These are phyloP conservation scores for Ferrisia virgata DNA, from an alignment of 2,888 invertebrate genomes.

Conservation along the genomic window DNA sequence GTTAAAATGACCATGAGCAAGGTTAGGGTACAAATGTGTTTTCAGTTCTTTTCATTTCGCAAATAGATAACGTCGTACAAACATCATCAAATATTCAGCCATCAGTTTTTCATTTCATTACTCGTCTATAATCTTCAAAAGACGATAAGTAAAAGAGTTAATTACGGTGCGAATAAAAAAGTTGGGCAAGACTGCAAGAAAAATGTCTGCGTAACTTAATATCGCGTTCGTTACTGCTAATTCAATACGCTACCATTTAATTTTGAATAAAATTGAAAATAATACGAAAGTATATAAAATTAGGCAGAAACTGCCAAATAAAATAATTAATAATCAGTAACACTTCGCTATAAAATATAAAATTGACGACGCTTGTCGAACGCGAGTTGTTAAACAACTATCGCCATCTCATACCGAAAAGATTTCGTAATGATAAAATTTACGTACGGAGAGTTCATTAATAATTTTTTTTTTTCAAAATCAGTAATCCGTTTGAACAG, in stretches of 20 bases:
- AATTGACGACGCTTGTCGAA: background rate
- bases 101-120: background rate
- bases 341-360: background rate
- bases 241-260: background rate
- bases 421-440: background rate
- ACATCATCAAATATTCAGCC: constrained; percentile 2
- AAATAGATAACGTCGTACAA: background rate
- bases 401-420: background rate
- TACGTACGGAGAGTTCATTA: background rate
- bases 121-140: background rate
- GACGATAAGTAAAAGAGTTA: background rate
- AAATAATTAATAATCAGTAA: constrained; percentile 10
- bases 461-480: background rate
- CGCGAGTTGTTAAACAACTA: background rate
- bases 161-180: background rate
- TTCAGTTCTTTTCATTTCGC: background rate
- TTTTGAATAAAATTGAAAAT: constrained; percentile 11
- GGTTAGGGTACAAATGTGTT: background rate
- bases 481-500: background rate
- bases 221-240: background rate
- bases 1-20: constrained; percentile 10
- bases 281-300: background rate
- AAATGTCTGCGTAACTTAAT: background rate
- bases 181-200: background rate
- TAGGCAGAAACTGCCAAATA: background rate